A percentile compares a stretch with the other conserved stretches of the same genome.
Conservation (phyloP, 2,888 invertebrate species). For the Pandemis heparana region DNA sequence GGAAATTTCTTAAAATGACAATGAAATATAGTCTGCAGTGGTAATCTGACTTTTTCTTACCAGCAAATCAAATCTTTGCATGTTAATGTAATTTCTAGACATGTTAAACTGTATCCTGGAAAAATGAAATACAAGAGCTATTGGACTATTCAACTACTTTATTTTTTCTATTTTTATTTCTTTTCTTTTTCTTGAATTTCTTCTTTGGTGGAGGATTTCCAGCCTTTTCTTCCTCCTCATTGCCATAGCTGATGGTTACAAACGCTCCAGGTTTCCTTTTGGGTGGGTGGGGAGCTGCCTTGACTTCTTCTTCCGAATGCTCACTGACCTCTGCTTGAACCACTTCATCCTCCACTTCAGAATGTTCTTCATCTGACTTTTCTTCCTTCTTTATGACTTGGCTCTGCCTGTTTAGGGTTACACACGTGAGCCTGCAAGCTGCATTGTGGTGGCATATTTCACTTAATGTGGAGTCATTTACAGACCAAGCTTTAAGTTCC, state of each 20-base stretch:
- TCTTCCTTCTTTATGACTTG: conserved; percentile 75
- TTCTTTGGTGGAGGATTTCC: conserved; percentile 60
- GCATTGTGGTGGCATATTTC: conserved; percentile 87
- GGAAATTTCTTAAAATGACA: conserved; percentile 69
- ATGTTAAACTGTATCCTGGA: conserved; percentile 18
- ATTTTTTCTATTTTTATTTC: conserved; percentile 67
- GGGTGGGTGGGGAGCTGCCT: conserved; percentile 47
- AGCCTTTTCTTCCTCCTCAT: conserved; percentile 57
- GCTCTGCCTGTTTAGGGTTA: conserved; percentile 85
- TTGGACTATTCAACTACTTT: conserved; percentile 49
- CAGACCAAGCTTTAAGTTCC: conserved; percentile 90
- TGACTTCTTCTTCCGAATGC: conserved; percentile 55
- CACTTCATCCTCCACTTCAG: conserved; percentile 18
- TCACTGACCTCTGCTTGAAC: conserved; percentile 54
- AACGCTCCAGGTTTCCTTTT: conserved; percentile 75
- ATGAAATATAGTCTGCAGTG: conserved; percentile 73
- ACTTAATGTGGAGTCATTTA: conserved; percentile 67
- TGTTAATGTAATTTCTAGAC: neutral
- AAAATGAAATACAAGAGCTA: conserved; percentile 37
- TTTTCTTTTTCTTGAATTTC: conserved; percentile 71
- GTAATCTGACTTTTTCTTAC: conserved; percentile 58
- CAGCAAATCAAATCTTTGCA: conserved; percentile 13
- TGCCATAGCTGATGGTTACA: conserved; percentile 75
- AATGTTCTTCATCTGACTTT: conserved; percentile 49
- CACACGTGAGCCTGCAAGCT: conserved; percentile 90